These are phyloP conservation scores for Stenurella melanura DNA, from an alignment of 2,888 invertebrate genomes.

Conservation along the genomic window DNA sequence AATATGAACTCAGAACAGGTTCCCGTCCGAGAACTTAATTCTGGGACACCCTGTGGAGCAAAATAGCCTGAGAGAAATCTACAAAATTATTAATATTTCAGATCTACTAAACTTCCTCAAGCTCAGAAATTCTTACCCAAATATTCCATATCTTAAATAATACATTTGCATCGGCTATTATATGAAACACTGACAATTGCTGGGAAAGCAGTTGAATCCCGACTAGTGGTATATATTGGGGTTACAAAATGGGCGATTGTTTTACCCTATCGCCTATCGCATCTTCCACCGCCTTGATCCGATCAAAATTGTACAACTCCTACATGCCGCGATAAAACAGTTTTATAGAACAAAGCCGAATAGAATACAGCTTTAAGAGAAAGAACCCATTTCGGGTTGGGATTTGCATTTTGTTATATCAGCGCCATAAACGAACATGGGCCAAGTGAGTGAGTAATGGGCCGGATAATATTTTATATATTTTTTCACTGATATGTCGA, in stretches of 20 bases:
- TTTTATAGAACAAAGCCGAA: conserved; percentile 31
- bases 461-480: conserved; percentile 25
- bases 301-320: conserved; percentile 24
- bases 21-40: too few relatives aligned
- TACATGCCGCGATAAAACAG: conserved; percentile 29
- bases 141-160: neutral
- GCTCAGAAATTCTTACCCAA: neutral
- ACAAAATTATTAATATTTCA: too few relatives aligned
- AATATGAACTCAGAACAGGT: too few relatives aligned
- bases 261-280: conserved; percentile 17
- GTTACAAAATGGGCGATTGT: neutral
- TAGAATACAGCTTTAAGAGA: conserved; percentile 15
- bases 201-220: neutral
- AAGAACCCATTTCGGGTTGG: conserved; percentile 13
- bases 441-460: conserved; percentile 19
- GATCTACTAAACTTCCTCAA: too few relatives aligned
- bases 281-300: conserved; percentile 23
- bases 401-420: conserved; percentile 37
- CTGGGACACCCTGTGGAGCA: too few relatives aligned
- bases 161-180: neutral
- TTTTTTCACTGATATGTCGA: conserved; percentile 14
- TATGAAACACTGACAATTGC: neutral
- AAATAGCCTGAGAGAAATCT: too few relatives aligned
- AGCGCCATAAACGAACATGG: conserved; percentile 20
- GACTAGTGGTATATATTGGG: neutral